Conservation (phyloP, 2,113 vertebrate species). For the Dolichotis patagonum region DNA sequence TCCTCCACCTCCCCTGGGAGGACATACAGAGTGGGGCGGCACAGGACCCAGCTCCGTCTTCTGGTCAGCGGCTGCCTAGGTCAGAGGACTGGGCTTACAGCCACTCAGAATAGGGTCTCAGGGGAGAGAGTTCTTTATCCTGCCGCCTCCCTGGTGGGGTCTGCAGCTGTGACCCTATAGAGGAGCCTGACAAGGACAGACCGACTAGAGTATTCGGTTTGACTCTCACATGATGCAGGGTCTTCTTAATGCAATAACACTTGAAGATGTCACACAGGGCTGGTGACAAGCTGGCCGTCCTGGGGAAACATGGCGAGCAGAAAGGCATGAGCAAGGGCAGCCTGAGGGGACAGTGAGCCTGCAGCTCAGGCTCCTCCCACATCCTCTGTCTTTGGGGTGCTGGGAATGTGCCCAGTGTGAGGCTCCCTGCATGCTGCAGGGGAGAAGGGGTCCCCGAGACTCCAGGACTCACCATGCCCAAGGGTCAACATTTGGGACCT, state of each 20-base stretch:
- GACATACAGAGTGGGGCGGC: background rate
- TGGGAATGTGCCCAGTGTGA: no score
- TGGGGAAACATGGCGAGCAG: background rate
- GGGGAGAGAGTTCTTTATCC: background rate
- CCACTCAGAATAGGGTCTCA: accelerated
- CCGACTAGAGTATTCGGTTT: no score
- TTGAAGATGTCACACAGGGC: background rate
- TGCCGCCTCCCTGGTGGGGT: no score
- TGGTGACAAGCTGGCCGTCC: no score
- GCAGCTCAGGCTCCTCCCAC: background rate
- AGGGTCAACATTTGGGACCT: no score
- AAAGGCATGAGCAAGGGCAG: no score
- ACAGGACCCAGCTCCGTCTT: background rate
- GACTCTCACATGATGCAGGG: background rate
- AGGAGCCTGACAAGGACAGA: background rate
- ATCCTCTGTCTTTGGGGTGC: background rate
- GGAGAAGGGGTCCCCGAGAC: no score
- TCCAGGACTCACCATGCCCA: background rate
- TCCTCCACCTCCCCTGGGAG: background rate
- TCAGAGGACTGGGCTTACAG: accelerated
- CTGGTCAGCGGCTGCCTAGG: background rate
- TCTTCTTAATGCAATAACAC: background rate
- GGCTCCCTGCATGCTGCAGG: no score
- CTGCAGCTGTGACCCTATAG: background rate
- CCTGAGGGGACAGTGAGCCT: background rate